phyloP scores from a whole-genome alignment of 2,888 invertebrate genomes.

The Cephus pulcher region DNA sequence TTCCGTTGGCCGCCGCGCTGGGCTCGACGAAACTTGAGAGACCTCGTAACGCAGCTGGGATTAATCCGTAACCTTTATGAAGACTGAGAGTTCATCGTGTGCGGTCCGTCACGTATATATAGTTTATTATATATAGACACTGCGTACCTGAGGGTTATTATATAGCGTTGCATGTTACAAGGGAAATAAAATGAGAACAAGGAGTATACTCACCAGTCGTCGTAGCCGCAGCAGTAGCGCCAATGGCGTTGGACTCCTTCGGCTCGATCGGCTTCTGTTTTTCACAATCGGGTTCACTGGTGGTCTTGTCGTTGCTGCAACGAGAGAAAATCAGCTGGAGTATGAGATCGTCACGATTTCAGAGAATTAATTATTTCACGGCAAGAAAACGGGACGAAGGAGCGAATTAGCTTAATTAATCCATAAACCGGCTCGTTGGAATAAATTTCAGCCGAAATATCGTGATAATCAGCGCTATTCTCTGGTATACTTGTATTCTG shows the following conservation, averaged over 20 bases:
- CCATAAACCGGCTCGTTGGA: too few species aligned
- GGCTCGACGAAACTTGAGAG: slow-evolving; percentile 37
- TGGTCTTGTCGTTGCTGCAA: not conserved
- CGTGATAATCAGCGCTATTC: too few species aligned
- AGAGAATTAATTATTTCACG: not conserved
- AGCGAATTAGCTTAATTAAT: too few species aligned
- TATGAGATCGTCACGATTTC: not conserved
- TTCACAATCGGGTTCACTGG: not conserved
- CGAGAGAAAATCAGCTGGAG: not conserved
- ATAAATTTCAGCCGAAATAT: too few species aligned
- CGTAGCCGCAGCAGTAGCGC: too few species aligned
- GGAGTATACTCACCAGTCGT: too few species aligned
- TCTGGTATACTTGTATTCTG: too few species aligned
- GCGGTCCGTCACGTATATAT: not conserved
- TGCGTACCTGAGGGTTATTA: too few species aligned
- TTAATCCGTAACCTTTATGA: slow-evolving; percentile 47
- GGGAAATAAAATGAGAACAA: too few species aligned
- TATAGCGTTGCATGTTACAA: too few species aligned
- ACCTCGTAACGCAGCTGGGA: slow-evolving; percentile 43
- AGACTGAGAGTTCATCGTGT: slow-evolving; percentile 20
- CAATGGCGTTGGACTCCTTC: not conserved
- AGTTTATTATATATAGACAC: too few species aligned
- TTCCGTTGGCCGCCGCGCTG: slow-evolving; percentile 1
- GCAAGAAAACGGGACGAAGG: too few species aligned
- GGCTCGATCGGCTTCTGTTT: slow-evolving; percentile 7